Conservation (phyloP, 2,797 vertebrate genomes). For the Hydrophis major region DNA sequence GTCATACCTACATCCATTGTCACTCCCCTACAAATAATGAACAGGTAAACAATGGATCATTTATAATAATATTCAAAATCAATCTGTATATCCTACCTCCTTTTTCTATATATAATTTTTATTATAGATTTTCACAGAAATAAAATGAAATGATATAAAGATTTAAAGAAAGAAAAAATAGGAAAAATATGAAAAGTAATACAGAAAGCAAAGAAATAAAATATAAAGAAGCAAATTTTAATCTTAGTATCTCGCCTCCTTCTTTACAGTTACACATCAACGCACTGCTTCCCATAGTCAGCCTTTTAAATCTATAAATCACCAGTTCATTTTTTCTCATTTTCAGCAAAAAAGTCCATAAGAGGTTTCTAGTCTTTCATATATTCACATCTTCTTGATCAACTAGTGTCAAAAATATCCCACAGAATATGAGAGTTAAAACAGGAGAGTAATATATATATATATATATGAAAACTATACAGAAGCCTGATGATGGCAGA, state of each 20-base stretch:
- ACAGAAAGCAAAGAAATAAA: not conserved
- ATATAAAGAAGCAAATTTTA: not conserved
- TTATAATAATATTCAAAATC: constrained; percentile 30
- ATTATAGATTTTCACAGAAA: not conserved
- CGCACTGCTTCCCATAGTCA: not conserved
- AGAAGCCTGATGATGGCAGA: too few species aligned
- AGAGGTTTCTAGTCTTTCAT: not conserved
- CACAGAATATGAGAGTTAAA: not conserved
- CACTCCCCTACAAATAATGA: constrained; percentile 83
- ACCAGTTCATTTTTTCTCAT: not conserved
- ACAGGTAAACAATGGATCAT: not conserved
- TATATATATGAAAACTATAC: too few species aligned
- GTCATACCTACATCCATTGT: constrained; percentile 99
- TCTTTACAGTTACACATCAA: not conserved
- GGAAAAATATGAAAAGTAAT: not conserved
- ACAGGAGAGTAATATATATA: not conserved
- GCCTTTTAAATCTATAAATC: not conserved
- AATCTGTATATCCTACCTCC: not conserved
- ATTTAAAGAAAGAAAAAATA: not conserved
- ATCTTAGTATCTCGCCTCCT: not conserved
- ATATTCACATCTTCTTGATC: not conserved
- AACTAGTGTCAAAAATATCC: not conserved
- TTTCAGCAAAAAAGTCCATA: not conserved
- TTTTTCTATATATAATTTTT: not conserved
- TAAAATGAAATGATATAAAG: not conserved